Conservation (phyloP, 2,113 vertebrate species). For the Sander lucioperca region DNA sequence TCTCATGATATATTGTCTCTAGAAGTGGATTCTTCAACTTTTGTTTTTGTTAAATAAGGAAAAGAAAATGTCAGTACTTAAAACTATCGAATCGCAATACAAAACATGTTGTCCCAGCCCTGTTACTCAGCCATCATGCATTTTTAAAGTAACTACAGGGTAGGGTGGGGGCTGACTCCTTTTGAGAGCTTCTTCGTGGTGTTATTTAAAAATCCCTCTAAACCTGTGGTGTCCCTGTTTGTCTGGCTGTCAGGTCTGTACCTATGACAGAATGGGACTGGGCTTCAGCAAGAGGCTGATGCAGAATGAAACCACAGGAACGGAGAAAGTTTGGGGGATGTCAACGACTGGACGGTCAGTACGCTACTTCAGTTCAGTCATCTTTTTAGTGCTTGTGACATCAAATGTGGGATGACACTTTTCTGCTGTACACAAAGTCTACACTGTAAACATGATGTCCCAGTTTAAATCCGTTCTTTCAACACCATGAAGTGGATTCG, state of each 20-base stretch:
- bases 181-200: background rate
- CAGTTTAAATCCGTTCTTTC: background rate
- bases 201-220: background rate
- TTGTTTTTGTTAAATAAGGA: no score
- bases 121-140: slow-evolving; percentile 2
- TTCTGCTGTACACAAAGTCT: background rate
- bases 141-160: slow-evolving; percentile 12
- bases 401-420: background rate
- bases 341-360: slow-evolving; percentile 86
- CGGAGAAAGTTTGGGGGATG: slow-evolving; percentile 83
- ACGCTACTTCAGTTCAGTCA: background rate
- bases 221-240: slow-evolving; percentile 27
- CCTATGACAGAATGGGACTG: slow-evolving; percentile 85
- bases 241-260: slow-evolving; percentile 80
- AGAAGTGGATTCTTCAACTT: no score
- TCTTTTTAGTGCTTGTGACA: background rate
- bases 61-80: no score
- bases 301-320: slow-evolving; percentile 83
- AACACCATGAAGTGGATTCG: background rate
- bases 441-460: background rate
- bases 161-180: background rate
- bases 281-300: slow-evolving; percentile 84
- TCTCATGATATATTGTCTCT: no score
- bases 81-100: no score
- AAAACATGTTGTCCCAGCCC: no score